A percentile compares a stretch with the other conserved stretches of the same genome.
Conservation (phyloP, 2,113 vertebrate species). For the mouse (Mus musculus) region GRCm39 chr2:179194501-179195000, state of each 20-base stretch:
- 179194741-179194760: conserved; percentile 77
- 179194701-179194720: background rate
- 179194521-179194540: background rate
- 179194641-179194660: background rate
- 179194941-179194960: conserved; percentile 91
- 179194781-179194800: conserved; percentile 59
- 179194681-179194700: background rate
- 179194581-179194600: background rate
- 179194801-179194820: conserved; percentile 83
- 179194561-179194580: fast-evolving
- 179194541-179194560: fast-evolving
- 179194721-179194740: conserved; percentile 60
- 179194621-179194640: background rate
- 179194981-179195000: conserved; percentile 85
- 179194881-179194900: conserved; percentile 85
- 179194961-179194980: conserved; percentile 88
- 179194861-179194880: conserved; percentile 83
- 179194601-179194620: fast-evolving
- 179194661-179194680: background rate
- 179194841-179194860: conserved; percentile 87
- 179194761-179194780: conserved; percentile 72
- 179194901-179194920: conserved; percentile 84
- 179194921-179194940: conserved; percentile 88
- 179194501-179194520: fast-evolving
- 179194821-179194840: conserved; percentile 85